These are phyloP conservation scores for Octomys mimax DNA, from an alignment of 2,797 vertebrate genomes.

Conservation along the genomic window DNA sequence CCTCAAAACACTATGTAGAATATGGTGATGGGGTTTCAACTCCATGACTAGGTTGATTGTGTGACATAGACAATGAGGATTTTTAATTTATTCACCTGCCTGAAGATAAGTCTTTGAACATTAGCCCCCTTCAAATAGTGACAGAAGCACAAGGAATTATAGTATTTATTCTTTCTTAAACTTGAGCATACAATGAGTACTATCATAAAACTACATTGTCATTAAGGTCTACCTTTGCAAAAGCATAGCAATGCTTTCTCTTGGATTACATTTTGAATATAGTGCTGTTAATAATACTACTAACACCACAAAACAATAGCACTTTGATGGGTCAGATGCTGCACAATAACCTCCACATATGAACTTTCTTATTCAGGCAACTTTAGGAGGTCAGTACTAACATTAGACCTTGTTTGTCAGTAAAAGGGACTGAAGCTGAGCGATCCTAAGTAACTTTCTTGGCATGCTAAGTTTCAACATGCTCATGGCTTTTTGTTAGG, in stretches of 20 bases:
- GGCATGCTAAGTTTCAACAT: background rate
- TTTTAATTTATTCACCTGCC: conserved; percentile 27
- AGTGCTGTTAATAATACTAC: background rate
- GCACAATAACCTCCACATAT: background rate
- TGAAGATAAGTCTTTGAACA: conserved; percentile 23
- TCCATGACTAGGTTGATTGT: background rate
- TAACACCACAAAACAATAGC: background rate
- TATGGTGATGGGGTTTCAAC: background rate
- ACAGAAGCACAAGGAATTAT: background rate
- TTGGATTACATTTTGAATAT: background rate
- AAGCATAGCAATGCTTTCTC: background rate
- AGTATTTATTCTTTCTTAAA: background rate
- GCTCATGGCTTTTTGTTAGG: background rate
- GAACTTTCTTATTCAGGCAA: background rate
- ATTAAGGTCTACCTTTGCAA: conserved; percentile 13
- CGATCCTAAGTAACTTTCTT: background rate
- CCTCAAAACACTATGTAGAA: background rate
- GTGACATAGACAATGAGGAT: background rate
- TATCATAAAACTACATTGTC: background rate
- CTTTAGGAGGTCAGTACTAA: background rate
- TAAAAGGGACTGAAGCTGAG: background rate
- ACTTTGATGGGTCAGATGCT: background rate
- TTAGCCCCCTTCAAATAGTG: background rate
- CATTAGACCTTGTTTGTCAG: background rate
- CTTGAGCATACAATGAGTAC: conserved; percentile 21